A percentile compares a stretch with the other conserved stretches of the same genome.
phyloP scores from a whole-genome alignment of 2,113 vertebrate genomes.

The Otocyon megalotis region DNA sequence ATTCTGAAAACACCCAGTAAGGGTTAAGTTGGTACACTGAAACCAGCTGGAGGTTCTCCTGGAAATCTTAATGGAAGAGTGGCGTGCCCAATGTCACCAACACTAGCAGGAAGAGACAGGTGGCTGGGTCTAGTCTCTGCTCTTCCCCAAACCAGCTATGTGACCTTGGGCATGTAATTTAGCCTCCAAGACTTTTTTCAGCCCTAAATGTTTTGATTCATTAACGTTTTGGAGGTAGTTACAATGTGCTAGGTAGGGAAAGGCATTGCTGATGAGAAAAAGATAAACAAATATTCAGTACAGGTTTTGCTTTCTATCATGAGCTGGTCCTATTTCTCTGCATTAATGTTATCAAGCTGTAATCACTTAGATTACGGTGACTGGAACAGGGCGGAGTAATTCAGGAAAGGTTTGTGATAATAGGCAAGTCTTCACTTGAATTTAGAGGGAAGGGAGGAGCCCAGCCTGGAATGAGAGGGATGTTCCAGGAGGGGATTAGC shows the following conservation, averaged over 20 bases:
- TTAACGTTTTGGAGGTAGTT: neutral
- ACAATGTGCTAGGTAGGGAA: neutral
- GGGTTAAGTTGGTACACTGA: neutral
- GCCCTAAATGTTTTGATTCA: neutral
- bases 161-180: neutral
- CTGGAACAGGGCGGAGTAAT: neutral
- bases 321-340: neutral
- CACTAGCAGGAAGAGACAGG: neutral
- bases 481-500: too few relatives aligned
- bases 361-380: neutral
- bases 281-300: fast-evolving
- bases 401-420: neutral
- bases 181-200: neutral
- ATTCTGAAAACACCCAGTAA: neutral
- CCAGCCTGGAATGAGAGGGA: neutral
- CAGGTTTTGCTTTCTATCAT: fast-evolving
- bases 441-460: neutral
- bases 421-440: neutral
- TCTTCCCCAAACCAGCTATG: neutral
- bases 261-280: neutral
- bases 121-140: neutral
- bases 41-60: neutral
- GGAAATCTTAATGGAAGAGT: neutral
- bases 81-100: neutral
- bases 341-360: neutral